Evolutionary conservation across 1,140 invertebrate genomes (phyloP), one percentile per base, ranked within the genome.

Genomic region (Zaprionus vittiger): DNA sequence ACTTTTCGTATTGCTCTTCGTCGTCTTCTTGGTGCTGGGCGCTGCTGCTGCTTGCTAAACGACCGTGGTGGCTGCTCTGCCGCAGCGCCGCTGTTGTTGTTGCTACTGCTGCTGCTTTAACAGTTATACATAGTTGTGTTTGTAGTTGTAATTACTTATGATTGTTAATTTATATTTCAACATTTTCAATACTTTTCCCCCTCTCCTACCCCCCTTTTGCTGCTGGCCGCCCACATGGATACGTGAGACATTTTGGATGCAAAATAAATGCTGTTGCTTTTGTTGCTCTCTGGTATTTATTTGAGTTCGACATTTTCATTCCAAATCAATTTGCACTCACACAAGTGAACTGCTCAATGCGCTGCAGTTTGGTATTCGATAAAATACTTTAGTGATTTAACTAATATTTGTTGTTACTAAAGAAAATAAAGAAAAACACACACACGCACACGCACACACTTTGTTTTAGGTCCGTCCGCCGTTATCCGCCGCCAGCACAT

Each of bases 1-100:
- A 73, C 70, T 77, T 73, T 68, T 73, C 69, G 74, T 77, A 64
- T 77, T 77, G 67, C 68, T 77, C 74, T 77, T 71, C 73, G 67
- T 34, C 67, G 31, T 76, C 68, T 77, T 73, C 70, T 44, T 57
- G 54, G 20, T 56, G 54, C 54, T 70, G 68, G 41, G 20, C 28
- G 54, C 54, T 70, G 68, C 31, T 66, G 63, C 57, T 73, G 56
- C 55, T 52, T 77, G 71, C 70, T 77, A 66, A 73, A 72, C 70
- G 75, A 77, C 70, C 75, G 75, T 73, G 70, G 57, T 77, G 63
- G 62, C 69, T 65, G 61, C 69, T 72, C 69, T 67, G 69, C 22
- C 47, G 74, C 61, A 61, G 61, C 62, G 38, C 47, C 66, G 74
- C 61, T 68, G 12, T 15, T 64, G 69, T 20, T 71, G 69, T 28